Percentiles rank a stretch among this genome's conserved stretches.
Evolutionary conservation across 2,113 vertebrate genomes (phyloP).

Genomic region (Phrynosoma platyrhinos): DNA sequence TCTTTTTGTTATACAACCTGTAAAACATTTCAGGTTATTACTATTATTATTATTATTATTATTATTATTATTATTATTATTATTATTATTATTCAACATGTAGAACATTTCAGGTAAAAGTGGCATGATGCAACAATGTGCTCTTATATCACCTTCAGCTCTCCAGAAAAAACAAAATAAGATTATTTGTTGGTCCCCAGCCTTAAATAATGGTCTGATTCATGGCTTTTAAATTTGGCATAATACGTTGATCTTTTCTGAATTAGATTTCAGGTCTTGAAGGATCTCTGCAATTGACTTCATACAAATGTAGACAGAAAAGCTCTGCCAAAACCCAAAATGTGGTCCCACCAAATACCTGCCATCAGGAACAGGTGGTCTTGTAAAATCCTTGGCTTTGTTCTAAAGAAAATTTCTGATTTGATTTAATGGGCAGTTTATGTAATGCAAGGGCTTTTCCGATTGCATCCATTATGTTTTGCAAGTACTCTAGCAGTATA

Average conservation of each 20-base stretch:
- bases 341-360: fast-evolving
- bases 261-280: neutral
- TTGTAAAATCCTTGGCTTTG: neutral
- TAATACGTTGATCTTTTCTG: neutral
- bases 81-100: no score
- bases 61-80: no score
- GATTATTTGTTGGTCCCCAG: neutral
- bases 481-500: fast-evolving
- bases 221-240: neutral
- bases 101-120: no score
- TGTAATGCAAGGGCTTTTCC: neutral
- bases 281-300: neutral
- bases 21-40: no score
- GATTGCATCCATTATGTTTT: neutral
- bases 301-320: fast-evolving
- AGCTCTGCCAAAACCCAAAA: fast-evolving
- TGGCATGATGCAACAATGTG: neutral
- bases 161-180: neutral
- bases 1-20: no score
- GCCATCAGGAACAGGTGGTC: neutral
- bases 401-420: neutral
- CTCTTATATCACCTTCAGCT: no score
- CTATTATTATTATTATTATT: no score
- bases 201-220: neutral
- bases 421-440: neutral